Evolutionary conservation across 1,140 invertebrate genomes (phyloP).

Genomic region (Drosophila punjabiensis): DNA sequence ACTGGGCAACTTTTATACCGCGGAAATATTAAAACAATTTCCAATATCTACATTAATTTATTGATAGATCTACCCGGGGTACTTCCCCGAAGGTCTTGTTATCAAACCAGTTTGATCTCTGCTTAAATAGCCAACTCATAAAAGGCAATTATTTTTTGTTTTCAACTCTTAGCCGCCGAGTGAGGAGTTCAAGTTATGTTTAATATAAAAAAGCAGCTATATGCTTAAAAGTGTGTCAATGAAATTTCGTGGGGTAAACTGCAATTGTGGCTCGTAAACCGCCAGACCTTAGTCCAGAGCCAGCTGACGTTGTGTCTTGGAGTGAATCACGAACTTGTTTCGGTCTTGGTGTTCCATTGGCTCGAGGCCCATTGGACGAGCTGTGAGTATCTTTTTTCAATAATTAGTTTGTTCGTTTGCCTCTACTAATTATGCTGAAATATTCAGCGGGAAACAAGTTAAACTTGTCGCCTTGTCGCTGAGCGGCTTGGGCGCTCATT

Average conservation of each 20-base stretch:
- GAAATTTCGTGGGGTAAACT: constrained; percentile 71
- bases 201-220: constrained; percentile 26
- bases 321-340: constrained; percentile 70
- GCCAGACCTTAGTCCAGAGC: constrained; percentile 21
- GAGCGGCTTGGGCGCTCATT: constrained; percentile 23
- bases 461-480: constrained; percentile 55
- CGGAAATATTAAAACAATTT: background rate
- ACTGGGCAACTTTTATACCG: background rate
- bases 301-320: constrained; percentile 1
- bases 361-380: constrained; percentile 25
- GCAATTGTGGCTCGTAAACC: constrained; percentile 60
- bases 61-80: background rate
- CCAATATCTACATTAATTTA: background rate
- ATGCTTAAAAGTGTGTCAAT: constrained; percentile 73
- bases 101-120: constrained; percentile 39
- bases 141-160: constrained; percentile 12
- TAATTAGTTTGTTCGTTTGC: constrained; percentile 63
- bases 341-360: constrained; percentile 29
- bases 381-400: constrained; percentile 41
- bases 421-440: constrained; percentile 58
- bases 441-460: constrained; percentile 67
- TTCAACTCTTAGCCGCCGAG: constrained; percentile 1
- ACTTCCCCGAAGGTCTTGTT: constrained; percentile 19
- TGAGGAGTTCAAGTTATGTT: constrained; percentile 9
- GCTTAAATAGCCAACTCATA: background rate